A percentile compares a stretch with the other conserved stretches of the same genome.
These are phyloP conservation scores for Actinemys pallida DNA, from an alignment of 2,113 vertebrate genomes.

Conservation along the genomic window DNA sequence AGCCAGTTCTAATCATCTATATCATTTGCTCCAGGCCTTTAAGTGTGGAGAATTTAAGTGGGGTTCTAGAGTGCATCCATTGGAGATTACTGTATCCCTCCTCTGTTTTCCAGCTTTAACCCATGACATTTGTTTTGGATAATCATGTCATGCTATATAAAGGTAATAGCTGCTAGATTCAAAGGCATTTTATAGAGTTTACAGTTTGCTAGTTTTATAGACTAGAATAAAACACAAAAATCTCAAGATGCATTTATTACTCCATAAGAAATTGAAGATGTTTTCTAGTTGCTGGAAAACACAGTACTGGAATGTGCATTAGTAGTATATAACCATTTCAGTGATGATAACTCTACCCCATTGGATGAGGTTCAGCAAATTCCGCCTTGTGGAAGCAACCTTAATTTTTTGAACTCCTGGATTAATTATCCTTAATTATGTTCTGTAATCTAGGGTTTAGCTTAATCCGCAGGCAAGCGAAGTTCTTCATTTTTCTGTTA, in stretches of 20 bases:
- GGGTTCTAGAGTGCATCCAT: background rate
- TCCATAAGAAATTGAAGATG: constrained; percentile 51
- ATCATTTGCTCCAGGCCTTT: background rate
- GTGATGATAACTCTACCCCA: constrained; percentile 21
- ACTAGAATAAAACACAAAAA: constrained; percentile 58
- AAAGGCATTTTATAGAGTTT: constrained; percentile 65
- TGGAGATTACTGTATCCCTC: background rate
- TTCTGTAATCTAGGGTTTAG: constrained; percentile 51
- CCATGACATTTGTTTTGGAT: constrained; percentile 31
- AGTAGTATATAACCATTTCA: constrained; percentile 36
- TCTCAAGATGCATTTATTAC: constrained; percentile 60
- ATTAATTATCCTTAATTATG: constrained; percentile 54
- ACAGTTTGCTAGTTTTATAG: constrained; percentile 68
- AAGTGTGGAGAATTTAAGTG: background rate
- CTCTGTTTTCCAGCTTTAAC: constrained; percentile 26
- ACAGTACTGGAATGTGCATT: constrained; percentile 5
- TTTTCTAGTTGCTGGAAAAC: constrained; percentile 54
- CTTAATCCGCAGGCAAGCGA: background rate
- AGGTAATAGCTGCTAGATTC: constrained; percentile 61
- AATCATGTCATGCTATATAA: constrained; percentile 6
- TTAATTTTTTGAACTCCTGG: constrained; percentile 30
- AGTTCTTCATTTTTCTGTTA: constrained; percentile 53
- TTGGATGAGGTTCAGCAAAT: background rate
- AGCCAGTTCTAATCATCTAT: background rate
- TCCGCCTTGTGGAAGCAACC: constrained; percentile 23